These are phyloP conservation scores for Sicus ferrugineus DNA, from an alignment of 2,888 invertebrate genomes.

Conservation along the genomic window DNA sequence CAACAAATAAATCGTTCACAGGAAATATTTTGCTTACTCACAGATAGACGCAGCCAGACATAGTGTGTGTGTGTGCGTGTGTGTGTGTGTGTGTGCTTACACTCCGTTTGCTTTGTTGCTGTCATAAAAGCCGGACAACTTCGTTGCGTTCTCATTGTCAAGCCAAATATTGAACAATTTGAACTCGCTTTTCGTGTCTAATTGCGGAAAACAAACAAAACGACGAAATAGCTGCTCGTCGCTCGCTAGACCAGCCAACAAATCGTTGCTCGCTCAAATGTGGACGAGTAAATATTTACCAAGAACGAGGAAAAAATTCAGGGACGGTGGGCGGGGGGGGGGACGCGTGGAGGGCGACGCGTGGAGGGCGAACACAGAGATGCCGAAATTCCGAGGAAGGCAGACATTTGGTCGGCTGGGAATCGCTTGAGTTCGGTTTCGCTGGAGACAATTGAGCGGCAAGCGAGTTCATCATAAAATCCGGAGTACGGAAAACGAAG, in stretches of 20 bases:
- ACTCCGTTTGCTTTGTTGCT: not conserved
- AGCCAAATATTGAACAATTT: conserved; percentile 20
- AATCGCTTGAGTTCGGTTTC: not conserved
- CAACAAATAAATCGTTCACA: too few species aligned
- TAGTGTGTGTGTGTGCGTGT: too few species aligned
- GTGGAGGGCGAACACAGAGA: not conserved
- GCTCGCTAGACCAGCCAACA: not conserved
- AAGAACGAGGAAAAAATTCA: not conserved
- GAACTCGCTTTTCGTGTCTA: conserved; percentile 8
- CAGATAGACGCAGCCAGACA: not conserved
- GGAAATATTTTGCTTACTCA: too few species aligned
- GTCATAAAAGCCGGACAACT: not conserved
- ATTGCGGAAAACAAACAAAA: not conserved
- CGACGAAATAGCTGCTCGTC: not conserved
- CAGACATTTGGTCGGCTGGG: not conserved
- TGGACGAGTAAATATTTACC: not conserved
- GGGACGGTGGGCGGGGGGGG: too few species aligned
- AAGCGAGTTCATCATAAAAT: too few species aligned
- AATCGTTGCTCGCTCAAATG: not conserved
- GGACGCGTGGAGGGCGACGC: too few species aligned
- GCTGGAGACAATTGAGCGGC: too few species aligned
- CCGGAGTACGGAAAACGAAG: too few species aligned
- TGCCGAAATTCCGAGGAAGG: not conserved
- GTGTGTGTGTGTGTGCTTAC: too few species aligned
- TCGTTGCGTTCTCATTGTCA: not conserved